A percentile compares a stretch with the other conserved stretches of the same genome.
Evolutionary conservation across 2,113 vertebrate genomes (phyloP).

Genomic region (Bubo scandiacus): DNA sequence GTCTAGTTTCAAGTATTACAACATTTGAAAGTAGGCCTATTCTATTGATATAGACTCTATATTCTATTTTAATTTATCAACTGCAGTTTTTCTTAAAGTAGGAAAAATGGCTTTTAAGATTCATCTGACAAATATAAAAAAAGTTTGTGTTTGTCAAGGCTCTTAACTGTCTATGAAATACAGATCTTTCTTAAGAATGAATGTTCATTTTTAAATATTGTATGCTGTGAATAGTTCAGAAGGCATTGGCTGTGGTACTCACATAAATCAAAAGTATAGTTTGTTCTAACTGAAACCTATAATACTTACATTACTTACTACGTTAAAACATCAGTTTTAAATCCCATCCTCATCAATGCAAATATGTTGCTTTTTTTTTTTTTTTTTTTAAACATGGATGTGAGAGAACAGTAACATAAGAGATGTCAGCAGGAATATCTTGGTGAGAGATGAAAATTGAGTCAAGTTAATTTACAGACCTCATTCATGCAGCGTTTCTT

Average conservation of each 20-base stretch:
- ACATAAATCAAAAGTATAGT: background rate
- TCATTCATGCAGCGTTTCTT: slow-evolving; percentile 37
- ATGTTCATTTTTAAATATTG: background rate
- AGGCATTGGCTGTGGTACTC: background rate
- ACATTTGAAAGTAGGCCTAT: background rate
- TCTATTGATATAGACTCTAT: background rate
- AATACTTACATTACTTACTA: background rate
- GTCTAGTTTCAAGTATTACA: background rate
- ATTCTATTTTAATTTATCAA: background rate
- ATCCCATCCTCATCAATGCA: background rate
- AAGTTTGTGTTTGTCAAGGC: background rate
- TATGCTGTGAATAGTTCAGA: background rate
- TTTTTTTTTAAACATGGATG: background rate
- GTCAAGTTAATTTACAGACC: background rate
- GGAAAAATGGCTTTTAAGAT: background rate
- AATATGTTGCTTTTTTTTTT: background rate
- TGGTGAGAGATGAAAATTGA: background rate
- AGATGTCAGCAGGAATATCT: background rate
- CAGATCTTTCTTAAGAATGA: background rate
- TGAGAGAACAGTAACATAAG: background rate
- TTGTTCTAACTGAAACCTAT: background rate
- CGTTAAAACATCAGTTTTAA: background rate
- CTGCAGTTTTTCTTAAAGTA: background rate
- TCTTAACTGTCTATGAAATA: background rate
- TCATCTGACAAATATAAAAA: background rate